Percentiles rank a stretch among this genome's conserved stretches.
Evolutionary conservation across 2,888 invertebrate genomes (phyloP).

Genomic region (Zygothrica quintamaculata): DNA sequence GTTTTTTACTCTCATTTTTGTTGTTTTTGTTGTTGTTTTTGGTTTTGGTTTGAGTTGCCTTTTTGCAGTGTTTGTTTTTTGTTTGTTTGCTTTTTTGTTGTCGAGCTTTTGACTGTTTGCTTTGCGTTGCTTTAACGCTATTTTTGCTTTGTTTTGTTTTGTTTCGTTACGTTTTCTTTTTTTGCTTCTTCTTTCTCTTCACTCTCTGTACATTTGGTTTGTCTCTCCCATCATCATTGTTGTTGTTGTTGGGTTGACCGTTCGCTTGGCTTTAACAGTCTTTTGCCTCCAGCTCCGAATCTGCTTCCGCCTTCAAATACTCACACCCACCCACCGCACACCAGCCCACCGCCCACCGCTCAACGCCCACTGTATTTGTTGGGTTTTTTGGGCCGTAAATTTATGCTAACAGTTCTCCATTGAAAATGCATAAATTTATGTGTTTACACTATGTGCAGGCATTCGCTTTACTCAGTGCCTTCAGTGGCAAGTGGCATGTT

Average conservation of each 20-base stretch:
- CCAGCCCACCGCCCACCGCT: conserved; percentile 17
- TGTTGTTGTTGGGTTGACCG: conserved; percentile 47
- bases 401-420: conserved; percentile 80
- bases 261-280: conserved; percentile 38
- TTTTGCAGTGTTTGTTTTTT: conserved; percentile 70
- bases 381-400: conserved; percentile 66
- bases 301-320: conserved; percentile 20
- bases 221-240: background rate
- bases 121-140: conserved; percentile 75
- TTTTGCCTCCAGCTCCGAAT: background rate
- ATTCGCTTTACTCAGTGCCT: conserved; percentile 64
- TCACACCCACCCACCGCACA: conserved; percentile 7
- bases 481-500: conserved; percentile 2
- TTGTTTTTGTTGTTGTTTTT: conserved; percentile 28
- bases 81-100: conserved; percentile 55
- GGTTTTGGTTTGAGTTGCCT: conserved; percentile 58
- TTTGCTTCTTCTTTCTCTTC: conserved; percentile 4
- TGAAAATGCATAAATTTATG: conserved; percentile 81
- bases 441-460: conserved; percentile 78
- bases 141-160: conserved; percentile 71
- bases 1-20: no score
- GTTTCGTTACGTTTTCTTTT: conserved; percentile 46
- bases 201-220: conserved; percentile 4
- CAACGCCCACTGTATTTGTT: conserved; percentile 16
- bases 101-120: conserved; percentile 71